These are phyloP conservation scores for Stomatorhinus ivindoensis DNA, from an alignment of 2,113 vertebrate species.

Conservation along the genomic window DNA sequence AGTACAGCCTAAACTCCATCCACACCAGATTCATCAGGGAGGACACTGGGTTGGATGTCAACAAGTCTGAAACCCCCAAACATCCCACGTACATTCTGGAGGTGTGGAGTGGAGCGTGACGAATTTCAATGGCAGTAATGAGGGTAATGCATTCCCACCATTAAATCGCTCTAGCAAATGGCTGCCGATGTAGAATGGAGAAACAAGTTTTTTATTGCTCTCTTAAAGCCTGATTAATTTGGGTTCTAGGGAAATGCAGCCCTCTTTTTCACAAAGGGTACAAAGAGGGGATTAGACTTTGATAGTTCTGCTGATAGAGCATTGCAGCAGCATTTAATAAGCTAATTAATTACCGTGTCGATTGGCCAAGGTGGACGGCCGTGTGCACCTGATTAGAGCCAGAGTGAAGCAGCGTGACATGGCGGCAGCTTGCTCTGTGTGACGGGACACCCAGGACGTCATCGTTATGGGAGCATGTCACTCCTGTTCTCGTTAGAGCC, in stretches of 20 bases:
- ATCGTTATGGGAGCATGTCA: constrained; percentile 15
- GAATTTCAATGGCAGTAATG: background rate
- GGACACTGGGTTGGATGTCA: background rate
- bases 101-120: background rate
- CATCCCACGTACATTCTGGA: background rate
- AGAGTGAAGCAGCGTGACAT: constrained; percentile 36
- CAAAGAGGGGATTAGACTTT: constrained; percentile 40
- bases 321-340: constrained; percentile 51
- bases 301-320: constrained; percentile 55
- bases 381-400: constrained; percentile 40
- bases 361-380: constrained; percentile 45
- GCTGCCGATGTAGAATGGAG: constrained; percentile 15
- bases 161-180: background rate
- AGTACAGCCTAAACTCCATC: background rate
- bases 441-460: background rate
- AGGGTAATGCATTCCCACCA: background rate
- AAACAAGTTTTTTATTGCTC: constrained; percentile 23
- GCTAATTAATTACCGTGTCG: constrained; percentile 50
- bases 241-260: constrained; percentile 19
- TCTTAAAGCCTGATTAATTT: constrained; percentile 32
- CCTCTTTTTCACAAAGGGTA: constrained; percentile 5
- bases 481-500: background rate
- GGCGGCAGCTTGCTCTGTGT: constrained; percentile 13
- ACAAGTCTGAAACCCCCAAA: background rate
- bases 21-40: background rate